A percentile compares a stretch with the other conserved stretches of the same genome.
phyloP scores from a whole-genome alignment of 2,113 vertebrate species.

The Ctenomys sociabilis region DNA sequence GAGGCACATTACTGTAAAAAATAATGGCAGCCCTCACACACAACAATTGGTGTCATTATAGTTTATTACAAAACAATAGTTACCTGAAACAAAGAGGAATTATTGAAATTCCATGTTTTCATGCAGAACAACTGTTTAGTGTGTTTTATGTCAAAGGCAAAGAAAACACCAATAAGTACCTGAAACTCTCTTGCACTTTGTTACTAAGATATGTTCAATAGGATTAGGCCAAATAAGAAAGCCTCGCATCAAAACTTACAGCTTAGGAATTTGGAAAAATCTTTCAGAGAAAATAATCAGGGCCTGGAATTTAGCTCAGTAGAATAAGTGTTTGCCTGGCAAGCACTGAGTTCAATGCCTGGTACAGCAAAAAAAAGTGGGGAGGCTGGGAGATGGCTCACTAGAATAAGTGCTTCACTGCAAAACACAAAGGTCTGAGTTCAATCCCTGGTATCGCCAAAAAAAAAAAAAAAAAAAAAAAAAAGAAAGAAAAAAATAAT shows the following conservation, averaged over 20 bases:
- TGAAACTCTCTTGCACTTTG: conserved; percentile 28
- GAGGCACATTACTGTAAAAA: not conserved
- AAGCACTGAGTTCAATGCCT: no score
- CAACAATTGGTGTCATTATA: not conserved
- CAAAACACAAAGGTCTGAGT: no score
- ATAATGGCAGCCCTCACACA: not conserved
- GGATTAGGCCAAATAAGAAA: conserved; percentile 39
- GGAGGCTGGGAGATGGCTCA: no score
- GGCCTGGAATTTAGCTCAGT: no score
- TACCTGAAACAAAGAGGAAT: conserved; percentile 6
- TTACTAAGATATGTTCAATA: conserved; percentile 37
- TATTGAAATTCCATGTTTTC: conserved; percentile 44
- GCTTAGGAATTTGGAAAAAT: conserved; percentile 14
- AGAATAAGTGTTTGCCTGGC: no score
- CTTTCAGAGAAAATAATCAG: not conserved
- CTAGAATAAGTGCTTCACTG: no score
- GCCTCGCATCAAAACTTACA: conserved; percentile 7
- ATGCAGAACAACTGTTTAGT: not conserved
- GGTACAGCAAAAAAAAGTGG: no score
- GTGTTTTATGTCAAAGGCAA: conserved; percentile 25
- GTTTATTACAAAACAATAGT: conserved; percentile 43
- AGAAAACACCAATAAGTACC: conserved; percentile 8
- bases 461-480: no score
- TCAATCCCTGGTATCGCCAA: no score
- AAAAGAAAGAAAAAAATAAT: no score